These are phyloP conservation scores for Rhyacophila brunnea DNA, from an alignment of 1,140 invertebrate species.

Conservation along the genomic window DNA sequence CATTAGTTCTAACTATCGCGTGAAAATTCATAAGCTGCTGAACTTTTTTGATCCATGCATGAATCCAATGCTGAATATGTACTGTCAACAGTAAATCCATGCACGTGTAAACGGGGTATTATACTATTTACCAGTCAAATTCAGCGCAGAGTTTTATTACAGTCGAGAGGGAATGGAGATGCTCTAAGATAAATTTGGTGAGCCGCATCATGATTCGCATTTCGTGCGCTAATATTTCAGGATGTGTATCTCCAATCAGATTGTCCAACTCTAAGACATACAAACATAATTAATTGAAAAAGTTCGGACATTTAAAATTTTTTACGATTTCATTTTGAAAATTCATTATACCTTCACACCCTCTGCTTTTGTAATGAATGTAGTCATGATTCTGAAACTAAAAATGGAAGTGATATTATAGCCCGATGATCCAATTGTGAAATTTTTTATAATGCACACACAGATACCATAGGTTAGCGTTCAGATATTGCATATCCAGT, in stretches of 20 bases:
- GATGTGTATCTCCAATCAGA: slow-evolving; percentile 70
- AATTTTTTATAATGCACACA: too few relatives aligned
- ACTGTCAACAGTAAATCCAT: too few relatives aligned
- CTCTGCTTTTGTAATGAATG: slow-evolving; percentile 73
- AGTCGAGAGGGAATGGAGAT: slow-evolving; percentile 59
- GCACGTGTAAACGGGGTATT: too few relatives aligned
- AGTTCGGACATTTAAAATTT: neutral
- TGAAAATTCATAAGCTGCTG: too few relatives aligned
- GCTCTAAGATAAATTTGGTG: slow-evolving; percentile 62
- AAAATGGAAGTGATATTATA: slow-evolving; percentile 20
- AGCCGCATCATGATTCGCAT: slow-evolving; percentile 71
- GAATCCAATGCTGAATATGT: too few relatives aligned
- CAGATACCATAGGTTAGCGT: too few relatives aligned
- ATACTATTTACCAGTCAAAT: slow-evolving; percentile 68
- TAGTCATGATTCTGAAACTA: slow-evolving; percentile 66
- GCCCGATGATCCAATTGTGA: too few relatives aligned
- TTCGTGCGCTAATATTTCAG: slow-evolving; percentile 75
- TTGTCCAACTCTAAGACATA: slow-evolving; percentile 67
- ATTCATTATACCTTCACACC: slow-evolving; percentile 62
- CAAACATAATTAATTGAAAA: neutral
- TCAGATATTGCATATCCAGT: too few relatives aligned
- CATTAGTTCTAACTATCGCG: too few relatives aligned
- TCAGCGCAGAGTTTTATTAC: slow-evolving; percentile 66
- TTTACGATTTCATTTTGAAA: neutral
- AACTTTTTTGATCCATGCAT: too few relatives aligned